Evolutionary conservation across 2,888 invertebrate genomes (phyloP), one percentile per base, ranked within the genome.

Genomic region (Mythimna vitellina): DNA sequence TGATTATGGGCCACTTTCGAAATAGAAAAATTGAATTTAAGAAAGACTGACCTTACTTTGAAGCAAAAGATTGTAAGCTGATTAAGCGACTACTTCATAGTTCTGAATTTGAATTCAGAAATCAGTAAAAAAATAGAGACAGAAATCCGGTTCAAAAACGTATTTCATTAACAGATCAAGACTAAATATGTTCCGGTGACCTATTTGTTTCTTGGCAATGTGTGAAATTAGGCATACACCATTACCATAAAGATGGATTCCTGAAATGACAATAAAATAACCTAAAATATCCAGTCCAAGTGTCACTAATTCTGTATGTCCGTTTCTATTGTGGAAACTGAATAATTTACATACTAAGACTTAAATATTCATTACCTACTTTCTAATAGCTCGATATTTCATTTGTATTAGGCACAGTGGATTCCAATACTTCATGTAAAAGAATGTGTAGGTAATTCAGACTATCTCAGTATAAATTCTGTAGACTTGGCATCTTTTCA

Each of bases 401-500:
- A 32, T 46, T 53, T 29, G 3, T 22, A 35, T 58, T 46, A 20
- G 22, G 38, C 8, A 60, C 38, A 53, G 20, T 38, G 22, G 38
- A 80, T 70, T 61, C 42, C 35, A 65, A 62, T 64, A 32, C 20
- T 58, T 49, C 8, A 74, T n/a, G 53, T 54, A 22, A 60, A 56
- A 51, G 70, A 81, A 78, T 65, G 58, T 64, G 54, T 75, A 46
- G 42, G 69, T 80, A 70, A 80, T 78, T 80, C 58, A 22, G 46
- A 80, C 70, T 70, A 68, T 63, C 65, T 62, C 53, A 4, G 49
- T 65, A 51, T 65, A 76, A n/a, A 80, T 54, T 70, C 63, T 56
- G 77, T 70, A 81, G 78, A 83, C 81, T 82, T 82, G 75, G 83
- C 84, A 82, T 54, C 74, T 60, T 25, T 70, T 83, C 69, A 70